phyloP scores from a whole-genome alignment of 2,113 vertebrate genomes.

The Otolemur garnettii region DNA sequence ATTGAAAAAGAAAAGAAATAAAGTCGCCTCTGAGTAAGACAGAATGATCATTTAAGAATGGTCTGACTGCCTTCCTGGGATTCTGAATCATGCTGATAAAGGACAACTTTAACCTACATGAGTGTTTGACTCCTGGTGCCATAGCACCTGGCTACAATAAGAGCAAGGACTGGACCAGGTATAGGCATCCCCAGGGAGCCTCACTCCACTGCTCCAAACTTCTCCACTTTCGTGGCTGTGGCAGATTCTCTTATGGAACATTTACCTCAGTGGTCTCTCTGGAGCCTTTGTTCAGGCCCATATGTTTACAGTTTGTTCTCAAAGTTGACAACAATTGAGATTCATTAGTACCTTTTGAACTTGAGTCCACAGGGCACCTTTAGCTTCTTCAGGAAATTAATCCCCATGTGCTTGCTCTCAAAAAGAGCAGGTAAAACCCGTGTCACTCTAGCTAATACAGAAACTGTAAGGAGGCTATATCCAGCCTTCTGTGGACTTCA shows the following conservation, averaged over 20 bases:
- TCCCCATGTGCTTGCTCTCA: slow-evolving; percentile 33
- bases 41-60: no score
- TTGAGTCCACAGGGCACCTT: slow-evolving; percentile 48
- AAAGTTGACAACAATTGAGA: slow-evolving; percentile 19
- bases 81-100: no score
- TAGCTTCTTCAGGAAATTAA: slow-evolving; percentile 55
- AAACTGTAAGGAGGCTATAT: not conserved
- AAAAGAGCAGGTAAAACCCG: slow-evolving; percentile 32
- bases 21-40: no score
- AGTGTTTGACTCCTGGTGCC: no score
- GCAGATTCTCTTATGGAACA: not conserved
- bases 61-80: no score
- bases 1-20: no score
- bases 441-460: not conserved
- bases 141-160: not conserved
- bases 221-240: not conserved
- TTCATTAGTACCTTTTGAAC: slow-evolving; percentile 36
- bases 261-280: not conserved
- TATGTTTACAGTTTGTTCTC: slow-evolving; percentile 11
- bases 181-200: not conserved
- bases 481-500: not conserved
- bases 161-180: not conserved
- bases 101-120: no score
- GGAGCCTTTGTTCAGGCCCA: not conserved
- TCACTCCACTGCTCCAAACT: not conserved